Percentiles rank a stretch among this genome's conserved stretches.
phyloP scores from a whole-genome alignment of 2,113 vertebrate species.

The Myotis lucifugus region DNA sequence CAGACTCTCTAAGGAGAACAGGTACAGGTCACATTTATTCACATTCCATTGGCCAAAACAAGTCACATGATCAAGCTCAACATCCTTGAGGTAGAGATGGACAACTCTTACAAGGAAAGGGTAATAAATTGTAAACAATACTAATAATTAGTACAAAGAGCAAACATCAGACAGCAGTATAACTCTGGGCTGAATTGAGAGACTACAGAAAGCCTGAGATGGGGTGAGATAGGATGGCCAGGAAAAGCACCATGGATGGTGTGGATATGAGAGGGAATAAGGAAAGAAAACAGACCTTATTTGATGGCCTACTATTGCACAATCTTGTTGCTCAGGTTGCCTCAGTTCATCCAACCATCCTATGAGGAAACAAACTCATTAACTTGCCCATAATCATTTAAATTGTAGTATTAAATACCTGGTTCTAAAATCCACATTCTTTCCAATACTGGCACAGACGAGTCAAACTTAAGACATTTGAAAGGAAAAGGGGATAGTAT shows the following conservation, averaged over 20 bases:
- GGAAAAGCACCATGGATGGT: neutral
- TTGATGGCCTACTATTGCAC: neutral
- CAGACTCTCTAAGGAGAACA: neutral
- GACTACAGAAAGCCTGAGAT: neutral
- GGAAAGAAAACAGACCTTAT: neutral
- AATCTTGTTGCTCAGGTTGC: neutral
- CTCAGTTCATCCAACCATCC: neutral
- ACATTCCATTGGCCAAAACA: neutral
- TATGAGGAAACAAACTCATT: neutral
- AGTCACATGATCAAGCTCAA: neutral
- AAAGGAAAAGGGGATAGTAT: neutral
- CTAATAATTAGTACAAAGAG: neutral
- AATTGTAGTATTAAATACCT: neutral
- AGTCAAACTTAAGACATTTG: neutral
- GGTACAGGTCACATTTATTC: neutral
- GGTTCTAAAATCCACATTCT: neutral
- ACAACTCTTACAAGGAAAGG: neutral
- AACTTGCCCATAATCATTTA: neutral
- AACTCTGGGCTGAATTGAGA: neutral
- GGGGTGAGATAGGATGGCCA: neutral
- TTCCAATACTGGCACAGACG: conserved; percentile 20
- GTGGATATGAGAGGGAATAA: neutral
- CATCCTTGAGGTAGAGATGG: neutral
- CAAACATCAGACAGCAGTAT: neutral
- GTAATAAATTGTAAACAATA: neutral